phyloP scores from a whole-genome alignment of 2,797 vertebrate genomes.

The Manis crassicaudata region DNA sequence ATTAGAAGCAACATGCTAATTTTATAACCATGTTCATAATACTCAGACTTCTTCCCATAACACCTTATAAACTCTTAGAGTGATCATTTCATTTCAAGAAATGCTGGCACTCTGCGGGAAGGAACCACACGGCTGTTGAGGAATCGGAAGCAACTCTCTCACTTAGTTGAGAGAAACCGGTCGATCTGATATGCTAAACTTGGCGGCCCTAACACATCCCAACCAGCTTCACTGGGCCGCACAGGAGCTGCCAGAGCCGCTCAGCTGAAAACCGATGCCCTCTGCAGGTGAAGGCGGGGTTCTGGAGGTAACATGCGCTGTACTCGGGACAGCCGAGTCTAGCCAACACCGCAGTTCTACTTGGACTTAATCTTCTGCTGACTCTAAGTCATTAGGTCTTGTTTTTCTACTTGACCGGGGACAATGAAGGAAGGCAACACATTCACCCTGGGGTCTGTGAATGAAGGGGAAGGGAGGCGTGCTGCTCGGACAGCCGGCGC shows the following conservation, averaged over 20 bases:
- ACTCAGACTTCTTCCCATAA: conserved; percentile 13
- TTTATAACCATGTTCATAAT: conserved; percentile 11
- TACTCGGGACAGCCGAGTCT: background rate
- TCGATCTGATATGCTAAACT: background rate
- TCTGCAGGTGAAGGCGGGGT: background rate
- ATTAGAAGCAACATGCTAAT: background rate
- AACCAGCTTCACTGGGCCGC: background rate
- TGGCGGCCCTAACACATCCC: background rate
- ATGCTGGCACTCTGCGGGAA: background rate
- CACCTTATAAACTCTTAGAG: background rate
- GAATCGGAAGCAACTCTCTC: background rate
- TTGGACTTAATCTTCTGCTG: background rate
- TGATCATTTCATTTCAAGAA: background rate
- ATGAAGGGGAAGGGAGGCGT: background rate
- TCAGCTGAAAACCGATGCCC: background rate
- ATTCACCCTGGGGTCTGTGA: background rate
- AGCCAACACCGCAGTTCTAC: background rate
- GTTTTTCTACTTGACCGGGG: background rate
- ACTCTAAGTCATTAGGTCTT: background rate
- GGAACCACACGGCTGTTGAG: background rate
- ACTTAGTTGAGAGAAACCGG: background rate
- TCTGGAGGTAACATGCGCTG: background rate
- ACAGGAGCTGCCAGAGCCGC: background rate
- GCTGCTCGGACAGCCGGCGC: background rate
- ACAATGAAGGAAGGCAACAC: background rate